phyloP scores from a whole-genome alignment of 2,888 invertebrate species.

The Caradrina kadenii region DNA sequence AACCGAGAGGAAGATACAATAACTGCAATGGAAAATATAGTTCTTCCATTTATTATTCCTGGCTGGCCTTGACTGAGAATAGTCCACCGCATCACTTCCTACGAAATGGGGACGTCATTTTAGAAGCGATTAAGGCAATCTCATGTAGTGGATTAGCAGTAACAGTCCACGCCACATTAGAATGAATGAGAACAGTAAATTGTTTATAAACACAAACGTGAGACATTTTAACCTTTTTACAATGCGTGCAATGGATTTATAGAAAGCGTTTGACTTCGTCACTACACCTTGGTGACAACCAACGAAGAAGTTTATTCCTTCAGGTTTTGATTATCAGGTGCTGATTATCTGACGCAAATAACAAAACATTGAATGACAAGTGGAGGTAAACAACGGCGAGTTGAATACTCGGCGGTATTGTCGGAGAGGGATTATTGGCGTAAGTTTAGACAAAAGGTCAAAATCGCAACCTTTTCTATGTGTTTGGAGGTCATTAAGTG shows the following conservation, averaged over 20 bases:
- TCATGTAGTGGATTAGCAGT: conserved; percentile 31
- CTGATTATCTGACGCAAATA: not conserved
- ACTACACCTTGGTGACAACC: not conserved
- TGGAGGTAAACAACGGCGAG: not conserved
- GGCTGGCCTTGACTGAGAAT: conserved; percentile 51
- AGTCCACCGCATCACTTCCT: conserved; percentile 52
- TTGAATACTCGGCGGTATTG: not conserved
- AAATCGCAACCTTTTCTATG: not conserved
- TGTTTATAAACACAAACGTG: conserved; percentile 2
- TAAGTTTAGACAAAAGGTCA: not conserved
- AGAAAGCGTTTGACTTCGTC: not conserved
- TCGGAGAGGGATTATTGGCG: not conserved
- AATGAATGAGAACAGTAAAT: not conserved
- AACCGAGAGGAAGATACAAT: conserved; percentile 17
- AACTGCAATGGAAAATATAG: conserved; percentile 46
- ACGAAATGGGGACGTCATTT: conserved; percentile 43
- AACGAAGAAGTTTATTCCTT: not conserved
- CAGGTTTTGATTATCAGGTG: not conserved
- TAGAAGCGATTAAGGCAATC: conserved; percentile 44
- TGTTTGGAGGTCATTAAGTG: not conserved
- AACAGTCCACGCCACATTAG: conserved; percentile 20
- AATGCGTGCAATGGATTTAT: not conserved
- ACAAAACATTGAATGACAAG: too few relatives aligned
- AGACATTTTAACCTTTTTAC: not conserved
- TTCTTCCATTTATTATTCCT: conserved; percentile 38